phyloP scores from a whole-genome alignment of 2,888 invertebrate genomes.

The Tinea pellionella region DNA sequence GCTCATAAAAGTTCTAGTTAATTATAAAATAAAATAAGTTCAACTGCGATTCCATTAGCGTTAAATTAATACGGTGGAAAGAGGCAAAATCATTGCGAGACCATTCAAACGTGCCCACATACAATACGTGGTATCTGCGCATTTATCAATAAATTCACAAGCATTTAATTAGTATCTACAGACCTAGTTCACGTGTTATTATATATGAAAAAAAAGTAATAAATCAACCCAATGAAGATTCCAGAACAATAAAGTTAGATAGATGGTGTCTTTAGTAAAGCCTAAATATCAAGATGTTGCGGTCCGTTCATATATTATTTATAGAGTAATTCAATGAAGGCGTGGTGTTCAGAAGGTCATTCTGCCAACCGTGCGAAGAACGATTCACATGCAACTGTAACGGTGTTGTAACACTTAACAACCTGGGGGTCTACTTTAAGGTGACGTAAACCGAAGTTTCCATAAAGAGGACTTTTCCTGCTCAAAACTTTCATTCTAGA shows the following conservation, averaged over 20 bases:
- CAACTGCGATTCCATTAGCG: no score
- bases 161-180: background rate
- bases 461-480: no score
- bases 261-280: slow-evolving; percentile 2
- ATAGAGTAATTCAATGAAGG: slow-evolving; percentile 12
- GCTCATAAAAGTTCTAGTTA: no score
- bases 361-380: slow-evolving; percentile 8
- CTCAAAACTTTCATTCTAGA: no score
- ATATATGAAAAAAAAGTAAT: background rate
- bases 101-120: background rate
- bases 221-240: background rate
- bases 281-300: slow-evolving; percentile 21
- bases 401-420: background rate
- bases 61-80: no score
- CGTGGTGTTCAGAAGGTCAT: slow-evolving; percentile 10
- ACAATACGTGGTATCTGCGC: background rate
- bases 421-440: no score
- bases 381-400: slow-evolving; percentile 11
- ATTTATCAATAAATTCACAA: slow-evolving; percentile 1
- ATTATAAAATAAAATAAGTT: no score
- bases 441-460: no score
- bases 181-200: slow-evolving; percentile 11
- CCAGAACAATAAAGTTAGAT: slow-evolving; percentile 2
- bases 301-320: slow-evolving; percentile 15
- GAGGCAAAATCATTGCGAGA: background rate